Conservation (phyloP, 2,797 vertebrate species). For the Oreochromis mossambicus region DNA sequence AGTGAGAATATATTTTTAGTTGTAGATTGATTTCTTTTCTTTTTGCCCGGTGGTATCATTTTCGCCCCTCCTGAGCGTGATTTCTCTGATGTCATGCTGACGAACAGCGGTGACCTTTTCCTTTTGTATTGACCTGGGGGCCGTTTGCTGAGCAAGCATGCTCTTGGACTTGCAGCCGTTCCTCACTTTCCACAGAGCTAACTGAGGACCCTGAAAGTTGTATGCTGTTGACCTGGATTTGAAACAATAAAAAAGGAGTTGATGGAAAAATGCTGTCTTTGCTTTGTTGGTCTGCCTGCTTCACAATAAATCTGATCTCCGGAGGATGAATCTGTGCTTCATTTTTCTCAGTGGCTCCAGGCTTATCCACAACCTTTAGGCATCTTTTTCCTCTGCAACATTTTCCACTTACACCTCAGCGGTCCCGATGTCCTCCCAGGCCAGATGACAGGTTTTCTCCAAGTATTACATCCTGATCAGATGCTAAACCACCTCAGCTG, state of each 20-base stretch:
- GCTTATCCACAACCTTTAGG: not conserved
- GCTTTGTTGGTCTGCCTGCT: not conserved
- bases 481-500: not conserved
- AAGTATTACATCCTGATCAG: not conserved
- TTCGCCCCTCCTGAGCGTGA: not conserved
- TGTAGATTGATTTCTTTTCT: slow-evolving; percentile 33
- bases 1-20: slow-evolving; percentile 56
- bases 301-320: not conserved
- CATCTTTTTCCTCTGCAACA: accelerated
- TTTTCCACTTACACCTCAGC: not conserved
- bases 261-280: not conserved
- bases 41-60: slow-evolving; percentile 6
- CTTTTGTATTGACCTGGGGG: slow-evolving; percentile 54
- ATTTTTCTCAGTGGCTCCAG: not conserved
- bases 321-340: not conserved
- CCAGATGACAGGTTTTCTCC: not conserved
- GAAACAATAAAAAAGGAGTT: slow-evolving; percentile 65
- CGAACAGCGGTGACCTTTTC: slow-evolving; percentile 21
- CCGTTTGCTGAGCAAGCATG: slow-evolving; percentile 63
- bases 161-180: slow-evolving; percentile 37
- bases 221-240: slow-evolving; percentile 72
- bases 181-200: slow-evolving; percentile 46
- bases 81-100: slow-evolving; percentile 48
- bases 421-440: accelerated
- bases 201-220: slow-evolving; percentile 48